Conservation (phyloP, 2,113 vertebrate species). For the Xyliphius kryptos region DNA sequence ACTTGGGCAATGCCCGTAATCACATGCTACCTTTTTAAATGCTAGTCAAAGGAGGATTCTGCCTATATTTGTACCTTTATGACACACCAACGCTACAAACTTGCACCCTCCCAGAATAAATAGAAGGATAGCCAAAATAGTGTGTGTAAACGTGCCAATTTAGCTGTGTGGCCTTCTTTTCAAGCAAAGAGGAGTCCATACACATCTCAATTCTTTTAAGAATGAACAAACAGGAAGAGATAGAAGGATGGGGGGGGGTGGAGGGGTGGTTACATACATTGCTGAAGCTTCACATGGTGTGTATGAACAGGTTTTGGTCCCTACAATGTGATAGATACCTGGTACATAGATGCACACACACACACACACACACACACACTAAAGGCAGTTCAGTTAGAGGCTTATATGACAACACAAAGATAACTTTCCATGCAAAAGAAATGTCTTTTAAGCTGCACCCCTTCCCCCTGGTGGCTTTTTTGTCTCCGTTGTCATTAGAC, state of each 20-base stretch:
- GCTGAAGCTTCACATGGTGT: too few species aligned
- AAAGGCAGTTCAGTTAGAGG: conserved; percentile 25
- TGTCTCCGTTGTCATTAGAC: conserved; percentile 61
- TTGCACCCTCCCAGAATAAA: not conserved
- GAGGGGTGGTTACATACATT: too few species aligned
- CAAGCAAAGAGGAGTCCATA: too few species aligned
- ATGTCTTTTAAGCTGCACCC: conserved; percentile 50
- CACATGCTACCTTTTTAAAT: conserved; percentile 14
- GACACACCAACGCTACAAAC: not conserved
- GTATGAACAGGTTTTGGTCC: too few species aligned
- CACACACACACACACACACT: not conserved
- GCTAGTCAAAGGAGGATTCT: conserved; percentile 4
- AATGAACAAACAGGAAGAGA: too few species aligned
- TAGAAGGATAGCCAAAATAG: conserved; percentile 2
- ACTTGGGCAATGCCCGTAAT: not conserved
- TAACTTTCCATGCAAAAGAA: conserved; percentile 41
- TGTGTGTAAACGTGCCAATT: conserved; percentile 10
- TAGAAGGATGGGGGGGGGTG: too few species aligned
- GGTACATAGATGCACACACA: too few species aligned
- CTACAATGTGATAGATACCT: too few species aligned
- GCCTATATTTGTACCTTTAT: conserved; percentile 12
- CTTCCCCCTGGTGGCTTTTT: conserved; percentile 23
- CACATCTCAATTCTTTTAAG: too few species aligned
- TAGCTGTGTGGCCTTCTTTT: too few species aligned
- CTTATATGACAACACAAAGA: conserved; percentile 37